phyloP scores from a whole-genome alignment of 2,113 vertebrate species.

The Lagopus muta region DNA sequence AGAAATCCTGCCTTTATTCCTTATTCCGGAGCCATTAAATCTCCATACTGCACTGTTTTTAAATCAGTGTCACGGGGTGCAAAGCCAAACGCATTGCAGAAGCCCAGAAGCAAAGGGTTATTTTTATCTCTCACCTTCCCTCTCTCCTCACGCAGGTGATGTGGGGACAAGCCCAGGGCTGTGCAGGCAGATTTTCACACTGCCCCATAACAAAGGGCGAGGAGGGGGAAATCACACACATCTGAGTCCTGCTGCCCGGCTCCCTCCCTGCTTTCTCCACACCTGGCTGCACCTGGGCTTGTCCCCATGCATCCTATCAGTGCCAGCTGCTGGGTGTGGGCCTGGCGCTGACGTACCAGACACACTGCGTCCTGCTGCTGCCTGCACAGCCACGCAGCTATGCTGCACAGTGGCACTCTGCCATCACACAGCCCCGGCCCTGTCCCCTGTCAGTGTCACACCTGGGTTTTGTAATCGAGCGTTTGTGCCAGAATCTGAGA shows the following conservation, averaged over 20 bases:
- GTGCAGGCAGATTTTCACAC: rapidly evolving
- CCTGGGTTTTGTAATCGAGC: background rate
- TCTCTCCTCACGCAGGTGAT: rapidly evolving
- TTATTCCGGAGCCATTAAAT: background rate
- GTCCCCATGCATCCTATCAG: background rate
- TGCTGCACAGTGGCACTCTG: background rate
- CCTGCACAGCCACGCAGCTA: background rate
- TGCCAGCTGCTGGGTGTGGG: background rate
- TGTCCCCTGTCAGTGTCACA: background rate
- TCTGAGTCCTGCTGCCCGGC: background rate
- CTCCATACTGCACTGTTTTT: background rate
- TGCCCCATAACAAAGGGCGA: background rate
- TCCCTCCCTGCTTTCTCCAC: background rate
- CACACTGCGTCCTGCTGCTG: rapidly evolving
- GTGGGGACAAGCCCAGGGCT: background rate
- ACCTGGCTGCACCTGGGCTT: background rate
- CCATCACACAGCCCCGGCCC: rapidly evolving
- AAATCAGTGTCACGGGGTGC: background rate
- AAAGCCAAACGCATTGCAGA: background rate
- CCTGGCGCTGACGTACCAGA: rapidly evolving
- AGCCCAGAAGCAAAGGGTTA: background rate
- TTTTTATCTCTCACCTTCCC: background rate
- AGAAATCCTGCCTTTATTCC: background rate
- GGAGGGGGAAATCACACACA: background rate
- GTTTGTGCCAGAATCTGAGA: rapidly evolving